Evolutionary conservation across 2,888 invertebrate genomes (phyloP).

Genomic region (Neoaliturus tenellus): DNA sequence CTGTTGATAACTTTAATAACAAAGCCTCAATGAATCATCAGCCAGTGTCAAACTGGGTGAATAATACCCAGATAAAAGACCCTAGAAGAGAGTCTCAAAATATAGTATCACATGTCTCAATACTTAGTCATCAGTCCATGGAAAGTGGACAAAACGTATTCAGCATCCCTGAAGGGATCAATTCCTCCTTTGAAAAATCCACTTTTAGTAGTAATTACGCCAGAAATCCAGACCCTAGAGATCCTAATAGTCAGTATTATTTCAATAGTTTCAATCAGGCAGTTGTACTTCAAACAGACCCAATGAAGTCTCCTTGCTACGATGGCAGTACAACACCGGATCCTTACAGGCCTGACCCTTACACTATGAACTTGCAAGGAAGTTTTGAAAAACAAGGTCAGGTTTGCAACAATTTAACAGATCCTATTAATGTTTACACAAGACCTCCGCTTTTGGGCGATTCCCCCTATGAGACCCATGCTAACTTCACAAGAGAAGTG

Average conservation of each 20-base stretch:
- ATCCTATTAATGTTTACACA: neutral
- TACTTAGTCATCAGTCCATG: neutral
- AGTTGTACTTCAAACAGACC: conserved; percentile 17
- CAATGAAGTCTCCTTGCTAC: conserved; percentile 11
- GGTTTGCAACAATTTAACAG: neutral
- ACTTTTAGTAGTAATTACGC: neutral
- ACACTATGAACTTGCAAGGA: neutral
- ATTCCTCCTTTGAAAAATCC: neutral
- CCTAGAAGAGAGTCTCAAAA: neutral
- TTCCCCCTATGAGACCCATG: neutral
- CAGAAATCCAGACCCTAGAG: neutral
- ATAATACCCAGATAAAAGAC: neutral
- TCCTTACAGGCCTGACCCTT: conserved; percentile 40
- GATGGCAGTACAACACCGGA: conserved; percentile 37
- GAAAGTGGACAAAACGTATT: neutral
- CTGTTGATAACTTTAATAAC: neutral
- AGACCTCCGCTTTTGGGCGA: neutral
- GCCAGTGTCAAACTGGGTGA: neutral
- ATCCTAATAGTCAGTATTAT: neutral
- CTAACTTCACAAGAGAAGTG: neutral
- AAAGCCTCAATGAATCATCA: neutral
- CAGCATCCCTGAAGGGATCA: neutral
- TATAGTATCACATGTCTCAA: neutral
- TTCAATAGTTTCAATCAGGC: neutral
- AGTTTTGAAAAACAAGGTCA: neutral